Evolutionary conservation across 1,140 invertebrate species (phyloP).

Genomic region (Apis laboriosa): DNA sequence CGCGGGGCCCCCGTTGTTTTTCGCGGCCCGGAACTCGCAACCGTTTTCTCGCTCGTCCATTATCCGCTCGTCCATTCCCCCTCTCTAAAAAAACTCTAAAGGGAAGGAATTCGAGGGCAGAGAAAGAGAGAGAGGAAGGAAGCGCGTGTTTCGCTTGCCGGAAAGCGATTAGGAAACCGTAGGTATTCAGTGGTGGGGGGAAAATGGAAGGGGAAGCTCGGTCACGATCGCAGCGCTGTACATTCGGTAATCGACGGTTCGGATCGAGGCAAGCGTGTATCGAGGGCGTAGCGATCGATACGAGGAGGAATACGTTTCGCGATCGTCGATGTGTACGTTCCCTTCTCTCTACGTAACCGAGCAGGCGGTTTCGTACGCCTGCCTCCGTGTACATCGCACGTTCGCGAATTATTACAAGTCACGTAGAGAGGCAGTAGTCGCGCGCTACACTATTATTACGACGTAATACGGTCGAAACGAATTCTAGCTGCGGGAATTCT

Average conservation of each 20-base stretch:
- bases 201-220: slow-evolving; percentile 41
- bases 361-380: slow-evolving; percentile 35
- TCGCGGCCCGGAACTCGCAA: no score
- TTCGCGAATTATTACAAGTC: slow-evolving; percentile 62
- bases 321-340: slow-evolving; percentile 8
- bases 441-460: slow-evolving; percentile 52
- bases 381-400: slow-evolving; percentile 39
- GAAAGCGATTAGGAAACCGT: slow-evolving; percentile 35
- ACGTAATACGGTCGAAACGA: slow-evolving; percentile 49
- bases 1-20: no score
- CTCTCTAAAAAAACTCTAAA: not conserved
- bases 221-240: slow-evolving; percentile 17
- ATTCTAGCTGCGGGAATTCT: slow-evolving; percentile 42
- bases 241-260: no score
- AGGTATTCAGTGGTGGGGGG: slow-evolving; percentile 32
- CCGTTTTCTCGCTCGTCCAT: not conserved
- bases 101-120: not conserved
- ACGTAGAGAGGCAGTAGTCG: slow-evolving; percentile 43
- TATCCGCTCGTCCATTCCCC: not conserved
- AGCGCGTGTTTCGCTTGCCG: slow-evolving; percentile 36
- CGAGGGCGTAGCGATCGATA: slow-evolving; percentile 33
- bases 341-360: slow-evolving; percentile 7
- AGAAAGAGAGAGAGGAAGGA: not conserved
- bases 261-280: not conserved
- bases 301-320: not conserved